Evolutionary conservation across 2,797 vertebrate genomes (phyloP).

Genomic region (Sebastes minor): DNA sequence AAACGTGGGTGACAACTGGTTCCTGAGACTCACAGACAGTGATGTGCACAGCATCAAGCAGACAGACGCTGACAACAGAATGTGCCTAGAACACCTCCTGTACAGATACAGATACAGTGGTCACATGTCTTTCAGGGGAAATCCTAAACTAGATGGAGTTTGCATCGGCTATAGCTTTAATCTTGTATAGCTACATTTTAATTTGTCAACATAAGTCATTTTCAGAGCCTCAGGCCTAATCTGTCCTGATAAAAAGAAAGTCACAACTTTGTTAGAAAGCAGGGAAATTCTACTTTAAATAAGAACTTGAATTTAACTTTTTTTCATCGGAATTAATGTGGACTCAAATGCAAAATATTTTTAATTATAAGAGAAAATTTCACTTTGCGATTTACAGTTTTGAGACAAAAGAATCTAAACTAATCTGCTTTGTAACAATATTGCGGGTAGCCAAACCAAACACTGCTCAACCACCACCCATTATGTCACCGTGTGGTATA

Average conservation of each 20-base stretch:
- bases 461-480: constrained; percentile 1
- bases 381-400: not conserved
- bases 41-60: constrained; percentile 33
- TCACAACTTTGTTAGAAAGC: not conserved
- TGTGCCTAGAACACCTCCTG: constrained; percentile 35
- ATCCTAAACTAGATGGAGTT: constrained; percentile 6
- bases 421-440: constrained; percentile 12
- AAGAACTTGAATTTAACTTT: not conserved
- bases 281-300: not conserved
- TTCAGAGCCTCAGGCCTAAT: not conserved
- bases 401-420: not conserved
- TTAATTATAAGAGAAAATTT: not conserved
- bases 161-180: not conserved
- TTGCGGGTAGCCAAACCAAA: constrained; percentile 17
- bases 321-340: not conserved
- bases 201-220: constrained; percentile 2
- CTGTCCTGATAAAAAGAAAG: not conserved
- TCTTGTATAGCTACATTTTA: not conserved
- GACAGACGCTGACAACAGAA: constrained; percentile 43
- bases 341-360: not conserved
- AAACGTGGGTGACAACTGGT: constrained; percentile 43
- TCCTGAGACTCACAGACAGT: constrained; percentile 38
- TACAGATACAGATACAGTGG: constrained; percentile 23
- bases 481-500: constrained; percentile 36
- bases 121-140: constrained; percentile 8